Base-by-base conservation (phyloP, 2,797 vertebrate genomes). In the Manis javanica region DNA sequence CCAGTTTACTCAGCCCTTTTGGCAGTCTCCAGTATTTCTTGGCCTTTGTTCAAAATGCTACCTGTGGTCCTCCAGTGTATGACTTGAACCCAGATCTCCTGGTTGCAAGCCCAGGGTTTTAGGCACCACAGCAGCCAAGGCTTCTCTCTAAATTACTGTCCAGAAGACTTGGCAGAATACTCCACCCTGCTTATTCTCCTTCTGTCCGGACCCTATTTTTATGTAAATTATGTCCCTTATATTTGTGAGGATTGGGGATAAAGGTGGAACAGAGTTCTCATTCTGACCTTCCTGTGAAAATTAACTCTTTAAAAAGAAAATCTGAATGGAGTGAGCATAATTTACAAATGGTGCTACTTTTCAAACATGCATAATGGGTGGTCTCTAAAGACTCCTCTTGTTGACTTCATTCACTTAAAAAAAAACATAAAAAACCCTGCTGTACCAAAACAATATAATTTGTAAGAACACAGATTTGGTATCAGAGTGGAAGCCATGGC, bases 271-370 rank as follows among this genome's bases (percentile, higher is more conserved):
- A 34, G 13, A 87, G 26, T 88, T 92, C 68, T 66, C 61, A 63
- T 85, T 68, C 94, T 87, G 57, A 91, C 31, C 61, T 75, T 87
- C 26, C 55, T 85, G 3, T 51, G 8, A 74, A 91, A 94, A 83
- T 74, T 63, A 89, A 66, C 39, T 11, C 4, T 53, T 78, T 49
- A 31, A 68, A 26, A 61, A 74, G 68, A 68, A 83, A 77, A 15
- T 69, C 3, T 69, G 66, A 71, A 18, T 34, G 51, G 63, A 71
- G 2, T 26, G 7, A 24, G n/a, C 8, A 71, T 57, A 24, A 55
- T 84, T 91, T 93, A 39, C 51, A 93, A 90, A 86, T 19, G 29
- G 23, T 77, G 39, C 49, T 24, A 12, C 46, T 75, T 90, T 87
- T 90, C 89, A 57, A 61, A 53, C 15, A n/a, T 31, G 66, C 12